phyloP scores from a whole-genome alignment of 2,888 invertebrate genomes.

The Catocala fraxini region DNA sequence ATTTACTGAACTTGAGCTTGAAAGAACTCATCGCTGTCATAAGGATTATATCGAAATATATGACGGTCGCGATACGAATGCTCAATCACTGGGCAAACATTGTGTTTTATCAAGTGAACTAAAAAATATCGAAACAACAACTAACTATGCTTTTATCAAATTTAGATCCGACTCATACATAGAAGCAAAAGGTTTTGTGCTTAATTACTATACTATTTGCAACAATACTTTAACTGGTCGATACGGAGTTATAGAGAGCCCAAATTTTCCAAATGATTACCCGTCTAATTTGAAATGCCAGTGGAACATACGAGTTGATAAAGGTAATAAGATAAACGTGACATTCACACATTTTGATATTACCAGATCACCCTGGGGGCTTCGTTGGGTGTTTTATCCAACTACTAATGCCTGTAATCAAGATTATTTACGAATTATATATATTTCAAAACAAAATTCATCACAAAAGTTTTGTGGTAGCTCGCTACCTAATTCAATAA shows the following conservation, averaged over 20 bases:
- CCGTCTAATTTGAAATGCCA: slow-evolving; percentile 90
- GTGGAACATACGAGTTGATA: slow-evolving; percentile 92
- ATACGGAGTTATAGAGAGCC: slow-evolving; percentile 94
- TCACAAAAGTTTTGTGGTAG: slow-evolving; percentile 79
- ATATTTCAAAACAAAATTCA: slow-evolving; percentile 66
- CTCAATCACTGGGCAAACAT: slow-evolving; percentile 88
- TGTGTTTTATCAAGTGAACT: slow-evolving; percentile 84
- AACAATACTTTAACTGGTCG: slow-evolving; percentile 88
- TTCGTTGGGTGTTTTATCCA: slow-evolving; percentile 23
- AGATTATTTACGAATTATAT: slow-evolving; percentile 88
- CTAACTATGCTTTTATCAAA: slow-evolving; percentile 90
- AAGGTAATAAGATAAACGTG: slow-evolving; percentile 92
- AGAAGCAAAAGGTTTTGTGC: slow-evolving; percentile 91
- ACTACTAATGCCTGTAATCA: slow-evolving; percentile 74
- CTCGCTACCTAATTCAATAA: slow-evolving; percentile 82
- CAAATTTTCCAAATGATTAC: slow-evolving; percentile 92
- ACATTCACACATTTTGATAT: slow-evolving; percentile 93
- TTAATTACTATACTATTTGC: slow-evolving; percentile 92
- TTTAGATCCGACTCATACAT: slow-evolving; percentile 91
- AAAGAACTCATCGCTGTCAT: slow-evolving; percentile 86
- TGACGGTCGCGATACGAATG: slow-evolving; percentile 88
- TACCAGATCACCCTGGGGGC: slow-evolving; percentile 29
- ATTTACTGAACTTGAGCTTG: slow-evolving; percentile 92
- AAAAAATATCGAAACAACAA: slow-evolving; percentile 85
- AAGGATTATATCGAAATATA: slow-evolving; percentile 91